Evolutionary conservation across 2,888 invertebrate genomes (phyloP).

Genomic region (Euplagia quadripunctaria): DNA sequence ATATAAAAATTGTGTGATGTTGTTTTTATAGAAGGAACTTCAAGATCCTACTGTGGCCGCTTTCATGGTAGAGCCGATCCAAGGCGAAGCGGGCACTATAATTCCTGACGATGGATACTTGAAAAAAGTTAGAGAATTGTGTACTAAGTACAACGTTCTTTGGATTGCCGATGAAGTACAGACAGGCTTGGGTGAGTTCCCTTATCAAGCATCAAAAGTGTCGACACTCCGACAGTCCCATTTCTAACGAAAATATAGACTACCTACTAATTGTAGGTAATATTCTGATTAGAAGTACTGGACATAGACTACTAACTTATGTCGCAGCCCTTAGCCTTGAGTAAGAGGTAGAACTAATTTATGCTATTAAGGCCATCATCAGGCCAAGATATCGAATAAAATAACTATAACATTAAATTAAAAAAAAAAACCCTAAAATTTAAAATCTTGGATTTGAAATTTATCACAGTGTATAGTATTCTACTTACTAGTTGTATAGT

Average conservation of each 20-base stretch:
- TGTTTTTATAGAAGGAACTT: constrained; percentile 79
- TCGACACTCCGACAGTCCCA: too few species aligned
- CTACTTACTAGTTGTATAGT: too few species aligned
- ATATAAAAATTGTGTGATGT: too few species aligned
- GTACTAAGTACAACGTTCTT: constrained; percentile 95
- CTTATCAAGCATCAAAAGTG: background rate
- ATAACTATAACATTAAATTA: too few species aligned
- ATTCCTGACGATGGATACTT: constrained; percentile 96
- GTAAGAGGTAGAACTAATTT: background rate
- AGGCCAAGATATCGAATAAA: too few species aligned
- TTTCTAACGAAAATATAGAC: too few species aligned
- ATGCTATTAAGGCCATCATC: too few species aligned
- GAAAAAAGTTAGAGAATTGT: constrained; percentile 92
- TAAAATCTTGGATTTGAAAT: too few species aligned
- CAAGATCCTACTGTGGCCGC: constrained; percentile 95
- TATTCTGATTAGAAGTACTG: background rate
- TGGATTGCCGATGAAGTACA: constrained; percentile 99
- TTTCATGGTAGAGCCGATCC: constrained; percentile 99
- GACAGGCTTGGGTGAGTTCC: constrained; percentile 90
- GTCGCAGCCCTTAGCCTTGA: too few species aligned
- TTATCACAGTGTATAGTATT: too few species aligned
- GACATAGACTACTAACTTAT: background rate
- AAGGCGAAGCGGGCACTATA: constrained; percentile 98
- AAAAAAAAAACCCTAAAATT: too few species aligned
- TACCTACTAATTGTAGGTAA: background rate